A percentile compares a stretch with the other conserved stretches of the same genome.
Conservation (phyloP, 1,140 invertebrate species). For the Pinna nobilis region DNA sequence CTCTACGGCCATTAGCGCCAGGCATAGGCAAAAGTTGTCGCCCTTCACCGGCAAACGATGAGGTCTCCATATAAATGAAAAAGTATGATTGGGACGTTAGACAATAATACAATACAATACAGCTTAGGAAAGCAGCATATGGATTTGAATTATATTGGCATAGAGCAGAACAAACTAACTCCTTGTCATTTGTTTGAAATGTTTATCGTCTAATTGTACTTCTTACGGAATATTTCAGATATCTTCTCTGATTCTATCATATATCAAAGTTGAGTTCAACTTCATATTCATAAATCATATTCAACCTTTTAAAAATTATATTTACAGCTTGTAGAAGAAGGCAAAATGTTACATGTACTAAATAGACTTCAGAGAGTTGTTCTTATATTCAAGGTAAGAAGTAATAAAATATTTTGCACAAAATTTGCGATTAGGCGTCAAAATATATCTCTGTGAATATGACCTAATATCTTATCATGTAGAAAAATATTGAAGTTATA, state of each 20-base stretch:
- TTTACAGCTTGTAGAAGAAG: conserved; percentile 86
- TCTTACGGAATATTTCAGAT: not conserved
- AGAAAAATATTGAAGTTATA: not conserved
- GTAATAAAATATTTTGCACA: not conserved
- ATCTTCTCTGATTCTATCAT: not conserved
- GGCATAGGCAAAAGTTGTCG: too few relatives aligned
- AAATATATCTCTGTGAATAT: too few relatives aligned
- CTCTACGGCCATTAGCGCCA: too few relatives aligned
- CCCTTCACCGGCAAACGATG: too few relatives aligned
- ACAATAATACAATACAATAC: not conserved
- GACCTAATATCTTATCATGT: too few relatives aligned
- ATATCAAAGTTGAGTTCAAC: too few relatives aligned
- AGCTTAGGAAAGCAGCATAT: not conserved
- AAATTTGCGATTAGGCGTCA: not conserved
- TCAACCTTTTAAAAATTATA: not conserved
- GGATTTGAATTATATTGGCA: not conserved
- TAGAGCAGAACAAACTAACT: not conserved
- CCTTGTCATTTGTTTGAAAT: not conserved
- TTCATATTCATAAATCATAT: not conserved
- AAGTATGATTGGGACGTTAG: too few relatives aligned
- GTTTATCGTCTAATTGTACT: not conserved
- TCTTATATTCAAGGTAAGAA: conserved; percentile 80
- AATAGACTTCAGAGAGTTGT: conserved; percentile 94
- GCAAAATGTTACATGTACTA: conserved; percentile 93
- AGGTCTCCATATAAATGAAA: too few relatives aligned